phyloP scores from a whole-genome alignment of 2,113 vertebrate species.

The Synchiropus splendidus region DNA sequence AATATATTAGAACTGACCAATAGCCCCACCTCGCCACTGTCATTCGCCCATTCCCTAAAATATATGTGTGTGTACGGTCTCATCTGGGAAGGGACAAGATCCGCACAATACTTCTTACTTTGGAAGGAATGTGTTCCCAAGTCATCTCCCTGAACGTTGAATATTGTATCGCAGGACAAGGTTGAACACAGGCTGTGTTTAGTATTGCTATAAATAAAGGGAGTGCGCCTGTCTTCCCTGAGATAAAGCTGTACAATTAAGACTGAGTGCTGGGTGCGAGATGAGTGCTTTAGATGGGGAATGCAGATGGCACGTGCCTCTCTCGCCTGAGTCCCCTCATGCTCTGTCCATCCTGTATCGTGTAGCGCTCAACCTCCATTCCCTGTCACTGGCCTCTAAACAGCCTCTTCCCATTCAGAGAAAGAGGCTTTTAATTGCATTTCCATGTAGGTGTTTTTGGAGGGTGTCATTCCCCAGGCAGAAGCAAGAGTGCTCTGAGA shows the following conservation, averaged over 20 bases:
- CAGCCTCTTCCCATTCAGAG: constrained; percentile 44
- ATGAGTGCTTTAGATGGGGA: constrained; percentile 33
- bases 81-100: too few species aligned
- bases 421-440: constrained; percentile 68
- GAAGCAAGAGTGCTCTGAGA: constrained; percentile 58
- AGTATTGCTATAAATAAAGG: constrained; percentile 22
- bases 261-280: constrained; percentile 37
- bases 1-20: too few species aligned
- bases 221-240: constrained; percentile 9
- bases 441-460: constrained; percentile 64
- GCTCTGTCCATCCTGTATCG: constrained; percentile 27
- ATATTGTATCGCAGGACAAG: constrained; percentile 3
- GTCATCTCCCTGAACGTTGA: not conserved
- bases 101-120: too few species aligned
- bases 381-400: constrained; percentile 42
- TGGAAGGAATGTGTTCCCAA: too few species aligned
- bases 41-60: too few species aligned
- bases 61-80: too few species aligned
- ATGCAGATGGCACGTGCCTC: constrained; percentile 22
- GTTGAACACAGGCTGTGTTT: constrained; percentile 4
- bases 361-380: constrained; percentile 40
- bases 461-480: constrained; percentile 58
- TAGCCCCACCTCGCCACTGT: too few species aligned
- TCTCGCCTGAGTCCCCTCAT: constrained; percentile 10
- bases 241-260: constrained; percentile 40